Conservation (phyloP, 2,888 invertebrate species). For the Nomada fucata region DNA sequence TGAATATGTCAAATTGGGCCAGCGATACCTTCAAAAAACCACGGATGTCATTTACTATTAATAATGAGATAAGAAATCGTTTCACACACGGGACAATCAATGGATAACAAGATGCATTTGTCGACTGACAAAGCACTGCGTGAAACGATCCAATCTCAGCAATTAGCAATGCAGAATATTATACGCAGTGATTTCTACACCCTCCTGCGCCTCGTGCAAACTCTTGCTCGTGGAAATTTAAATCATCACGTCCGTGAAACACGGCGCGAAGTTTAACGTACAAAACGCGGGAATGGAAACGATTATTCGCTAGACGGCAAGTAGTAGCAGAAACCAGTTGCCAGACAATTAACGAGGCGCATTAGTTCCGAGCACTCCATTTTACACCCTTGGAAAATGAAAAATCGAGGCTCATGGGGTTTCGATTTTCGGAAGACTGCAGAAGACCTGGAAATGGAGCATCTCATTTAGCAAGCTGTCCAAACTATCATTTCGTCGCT, state of each 20-base stretch:
- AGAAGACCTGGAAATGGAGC: constrained; percentile 69
- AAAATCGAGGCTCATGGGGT: constrained; percentile 59
- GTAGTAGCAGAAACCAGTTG: constrained; percentile 51
- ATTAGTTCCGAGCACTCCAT: constrained; percentile 50
- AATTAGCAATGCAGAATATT: no score
- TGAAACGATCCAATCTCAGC: no score
- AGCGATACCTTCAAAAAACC: no score
- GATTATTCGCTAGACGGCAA: constrained; percentile 37
- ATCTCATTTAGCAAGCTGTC: constrained; percentile 79
- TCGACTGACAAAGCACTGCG: no score
- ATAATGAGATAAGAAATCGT: no score
- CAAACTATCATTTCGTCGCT: constrained; percentile 78
- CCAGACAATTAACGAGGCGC: constrained; percentile 57
- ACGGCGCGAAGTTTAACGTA: constrained; percentile 1
- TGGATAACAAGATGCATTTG: no score
- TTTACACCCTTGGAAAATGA: constrained; percentile 51
- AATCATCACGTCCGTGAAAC: constrained; percentile 15
- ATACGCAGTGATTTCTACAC: no score
- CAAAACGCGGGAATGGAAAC: constrained; percentile 11
- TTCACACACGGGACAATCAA: no score
- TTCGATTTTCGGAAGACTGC: constrained; percentile 70
- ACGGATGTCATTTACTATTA: no score
- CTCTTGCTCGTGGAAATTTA: not conserved
- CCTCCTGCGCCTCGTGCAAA: no score
- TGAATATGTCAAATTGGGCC: no score